A percentile compares a stretch with the other conserved stretches of the same genome.
Conservation (phyloP, 2,113 vertebrate species). For the Cromileptes altivelis region DNA sequence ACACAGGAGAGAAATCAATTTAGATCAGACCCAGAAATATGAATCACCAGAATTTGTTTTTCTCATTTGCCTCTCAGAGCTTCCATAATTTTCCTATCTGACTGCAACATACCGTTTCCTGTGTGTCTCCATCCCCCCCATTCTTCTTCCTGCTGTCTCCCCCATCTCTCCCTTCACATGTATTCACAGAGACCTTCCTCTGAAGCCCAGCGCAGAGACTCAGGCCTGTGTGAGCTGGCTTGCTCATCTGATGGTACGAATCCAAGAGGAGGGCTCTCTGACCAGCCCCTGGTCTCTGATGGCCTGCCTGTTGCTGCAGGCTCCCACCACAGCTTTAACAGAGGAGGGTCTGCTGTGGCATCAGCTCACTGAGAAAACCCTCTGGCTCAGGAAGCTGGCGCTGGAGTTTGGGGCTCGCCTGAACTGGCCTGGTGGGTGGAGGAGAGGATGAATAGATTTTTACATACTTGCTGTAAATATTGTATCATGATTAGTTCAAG, state of each 20-base stretch:
- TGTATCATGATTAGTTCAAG: neutral
- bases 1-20: no score
- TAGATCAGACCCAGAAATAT: no score
- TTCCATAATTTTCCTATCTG: neutral
- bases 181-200: constrained; percentile 88
- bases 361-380: constrained; percentile 86
- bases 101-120: neutral
- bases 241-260: constrained; percentile 89
- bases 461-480: neutral
- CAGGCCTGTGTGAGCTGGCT: constrained; percentile 89
- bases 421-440: constrained; percentile 84
- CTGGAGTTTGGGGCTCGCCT: constrained; percentile 88
- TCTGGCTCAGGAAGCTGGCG: constrained; percentile 90
- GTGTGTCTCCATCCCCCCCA: neutral
- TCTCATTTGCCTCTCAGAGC: no score
- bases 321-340: constrained; percentile 39
- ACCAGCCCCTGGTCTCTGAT: constrained; percentile 91
- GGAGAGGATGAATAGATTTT: neutral
- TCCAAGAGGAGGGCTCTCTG: constrained; percentile 91
- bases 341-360: constrained; percentile 85
- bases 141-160: neutral
- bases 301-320: constrained; percentile 90
- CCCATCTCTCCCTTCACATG: neutral
- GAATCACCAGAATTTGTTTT: no score
- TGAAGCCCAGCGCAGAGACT: constrained; percentile 87